Percentiles rank a stretch among this genome's conserved stretches.
phyloP scores from a whole-genome alignment of 2,888 invertebrate genomes.

The Nematopogon swammerdamellus region DNA sequence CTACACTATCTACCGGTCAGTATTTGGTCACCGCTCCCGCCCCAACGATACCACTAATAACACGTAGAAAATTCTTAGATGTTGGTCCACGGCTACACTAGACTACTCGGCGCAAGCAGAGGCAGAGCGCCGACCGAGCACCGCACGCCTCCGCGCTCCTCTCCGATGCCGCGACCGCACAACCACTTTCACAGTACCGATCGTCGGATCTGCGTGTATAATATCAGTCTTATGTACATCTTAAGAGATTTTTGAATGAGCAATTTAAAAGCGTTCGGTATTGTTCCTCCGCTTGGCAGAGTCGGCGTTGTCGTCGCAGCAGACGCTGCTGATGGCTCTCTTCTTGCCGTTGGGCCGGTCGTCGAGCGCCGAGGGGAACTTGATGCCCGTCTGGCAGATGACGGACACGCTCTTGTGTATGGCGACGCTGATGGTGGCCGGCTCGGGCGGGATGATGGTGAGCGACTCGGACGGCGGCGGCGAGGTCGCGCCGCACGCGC shows the following conservation, averaged over 20 bases:
- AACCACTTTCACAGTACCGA: too few species aligned
- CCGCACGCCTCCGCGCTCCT: too few species aligned
- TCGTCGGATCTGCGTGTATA: background rate
- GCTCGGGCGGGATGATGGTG: slow-evolving; percentile 31
- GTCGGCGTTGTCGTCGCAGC: background rate
- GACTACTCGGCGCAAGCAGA: background rate
- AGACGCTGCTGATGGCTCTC: background rate
- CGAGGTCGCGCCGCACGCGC: background rate
- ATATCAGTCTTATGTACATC: background rate
- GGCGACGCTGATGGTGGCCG: slow-evolving; percentile 27
- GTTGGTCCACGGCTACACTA: background rate
- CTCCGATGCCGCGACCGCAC: too few species aligned
- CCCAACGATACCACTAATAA: too few species aligned
- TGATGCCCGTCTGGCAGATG: slow-evolving; percentile 15
- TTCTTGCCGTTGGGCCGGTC: background rate
- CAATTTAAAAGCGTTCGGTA: background rate
- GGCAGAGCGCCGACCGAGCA: too few species aligned
- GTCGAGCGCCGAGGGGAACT: background rate
- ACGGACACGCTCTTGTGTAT: slow-evolving; percentile 34
- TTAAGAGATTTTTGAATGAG: background rate
- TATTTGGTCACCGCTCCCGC: too few species aligned
- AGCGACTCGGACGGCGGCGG: slow-evolving; percentile 13
- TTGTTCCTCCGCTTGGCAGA: background rate
- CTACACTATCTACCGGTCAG: too few species aligned
- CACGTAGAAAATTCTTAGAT: too few species aligned